Conservation (phyloP, 2,888 invertebrate genomes). For the Drosophila prolongata region DNA sequence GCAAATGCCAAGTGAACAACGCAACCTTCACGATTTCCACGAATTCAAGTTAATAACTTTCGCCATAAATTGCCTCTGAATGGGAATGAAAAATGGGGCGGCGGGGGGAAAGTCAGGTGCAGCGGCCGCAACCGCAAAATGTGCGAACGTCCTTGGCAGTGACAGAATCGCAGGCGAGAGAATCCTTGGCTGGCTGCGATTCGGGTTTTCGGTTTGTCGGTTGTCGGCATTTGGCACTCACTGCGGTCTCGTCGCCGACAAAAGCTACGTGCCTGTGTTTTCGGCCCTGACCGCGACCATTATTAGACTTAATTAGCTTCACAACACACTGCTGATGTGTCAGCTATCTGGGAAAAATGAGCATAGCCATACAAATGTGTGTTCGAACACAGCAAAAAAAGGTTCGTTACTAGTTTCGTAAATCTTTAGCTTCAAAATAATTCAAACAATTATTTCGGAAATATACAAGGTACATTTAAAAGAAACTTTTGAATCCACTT, state of each 20-base stretch:
- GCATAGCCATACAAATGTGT: slow-evolving; percentile 1
- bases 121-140: slow-evolving; percentile 54
- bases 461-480: no score
- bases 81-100: background rate
- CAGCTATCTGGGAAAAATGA: slow-evolving; percentile 5
- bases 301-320: slow-evolving; percentile 63
- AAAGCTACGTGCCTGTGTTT: slow-evolving; percentile 23
- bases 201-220: slow-evolving; percentile 23
- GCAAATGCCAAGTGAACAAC: background rate
- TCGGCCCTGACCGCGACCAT: slow-evolving; percentile 28
- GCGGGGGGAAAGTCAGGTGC: slow-evolving; percentile 50
- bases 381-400: background rate
- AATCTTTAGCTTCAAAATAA: no score
- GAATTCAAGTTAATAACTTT: slow-evolving; percentile 64
- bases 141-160: slow-evolving; percentile 69
- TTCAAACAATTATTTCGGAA: no score
- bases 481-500: no score
- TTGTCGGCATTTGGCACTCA: slow-evolving; percentile 26
- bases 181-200: slow-evolving; percentile 11
- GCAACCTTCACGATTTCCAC: slow-evolving; percentile 14
- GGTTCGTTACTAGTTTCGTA: no score
- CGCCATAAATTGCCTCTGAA: slow-evolving; percentile 57
- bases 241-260: slow-evolving; percentile 8
- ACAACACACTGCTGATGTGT: slow-evolving; percentile 1
- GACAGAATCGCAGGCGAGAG: slow-evolving; percentile 46